Conservation (phyloP, 92 coral and sea anemone species). For the Porites divaricata region DNA sequence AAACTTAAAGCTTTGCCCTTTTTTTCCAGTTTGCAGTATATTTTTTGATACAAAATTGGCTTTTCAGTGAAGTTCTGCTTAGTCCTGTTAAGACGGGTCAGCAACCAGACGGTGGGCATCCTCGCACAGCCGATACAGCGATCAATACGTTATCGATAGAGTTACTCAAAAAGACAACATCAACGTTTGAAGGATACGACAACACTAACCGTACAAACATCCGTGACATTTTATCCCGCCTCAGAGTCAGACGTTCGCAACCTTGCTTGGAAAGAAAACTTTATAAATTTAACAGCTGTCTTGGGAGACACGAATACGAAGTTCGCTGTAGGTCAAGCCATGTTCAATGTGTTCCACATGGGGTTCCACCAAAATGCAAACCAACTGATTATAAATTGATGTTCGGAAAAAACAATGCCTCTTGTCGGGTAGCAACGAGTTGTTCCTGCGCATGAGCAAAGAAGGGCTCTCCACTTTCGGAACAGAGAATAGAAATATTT, state of each 20-base stretch:
- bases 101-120: not conserved
- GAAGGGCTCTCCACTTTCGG: not conserved
- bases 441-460: constrained; percentile 6
- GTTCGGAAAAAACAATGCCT: not conserved
- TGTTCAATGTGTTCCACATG: not conserved
- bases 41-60: constrained; percentile 20
- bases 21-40: not conserved
- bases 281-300: constrained; percentile 1
- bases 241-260: not conserved
- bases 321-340: not conserved
- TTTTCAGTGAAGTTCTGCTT: not conserved
- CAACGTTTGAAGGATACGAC: not conserved
- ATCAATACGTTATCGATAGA: not conserved
- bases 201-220: not conserved
- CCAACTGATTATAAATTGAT: not conserved
- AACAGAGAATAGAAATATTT: no score
- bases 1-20: not conserved
- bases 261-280: not conserved
- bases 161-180: not conserved
- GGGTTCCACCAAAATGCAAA: constrained; percentile 26
- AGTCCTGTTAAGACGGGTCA: constrained; percentile 1
- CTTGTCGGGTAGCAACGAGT: not conserved
- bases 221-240: not conserved
- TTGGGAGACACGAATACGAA: not conserved
- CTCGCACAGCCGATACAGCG: not conserved